Conservation (phyloP, 2,888 invertebrate species). For the Smittia aterrima region DNA sequence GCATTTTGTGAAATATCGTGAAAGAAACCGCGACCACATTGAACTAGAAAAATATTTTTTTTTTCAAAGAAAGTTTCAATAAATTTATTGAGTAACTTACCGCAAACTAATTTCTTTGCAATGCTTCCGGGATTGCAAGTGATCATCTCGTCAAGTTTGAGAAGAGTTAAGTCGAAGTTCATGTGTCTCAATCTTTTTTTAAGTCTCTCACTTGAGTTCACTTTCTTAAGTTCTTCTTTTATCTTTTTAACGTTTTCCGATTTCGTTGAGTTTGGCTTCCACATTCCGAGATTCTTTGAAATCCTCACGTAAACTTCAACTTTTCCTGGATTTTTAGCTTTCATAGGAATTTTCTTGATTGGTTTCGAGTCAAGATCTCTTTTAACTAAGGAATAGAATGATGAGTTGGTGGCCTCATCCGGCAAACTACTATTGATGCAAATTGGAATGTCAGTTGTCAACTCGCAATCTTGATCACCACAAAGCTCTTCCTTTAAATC, state of each 20-base stretch:
- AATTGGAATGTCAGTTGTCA: conserved; percentile 45
- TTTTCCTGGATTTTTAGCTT: conserved; percentile 41
- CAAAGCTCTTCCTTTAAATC: conserved; percentile 45
- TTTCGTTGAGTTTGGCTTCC: conserved; percentile 49
- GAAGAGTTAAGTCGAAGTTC: conserved; percentile 45
- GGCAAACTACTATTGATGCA: conserved; percentile 22
- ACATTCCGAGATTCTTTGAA: conserved; percentile 45
- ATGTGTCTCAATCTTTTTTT: conserved; percentile 44
- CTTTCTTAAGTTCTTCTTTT: conserved; percentile 44
- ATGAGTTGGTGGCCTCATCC: conserved; percentile 37
- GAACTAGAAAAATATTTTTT: conserved; percentile 53
- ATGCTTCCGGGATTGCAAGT: conserved; percentile 59
- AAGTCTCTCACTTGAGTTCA: conserved; percentile 44
- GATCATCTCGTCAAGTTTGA: conserved; percentile 46
- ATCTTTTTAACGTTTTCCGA: conserved; percentile 46
- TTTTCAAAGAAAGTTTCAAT: not conserved
- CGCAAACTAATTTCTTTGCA: conserved; percentile 57
- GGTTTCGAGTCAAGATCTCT: conserved; percentile 40
- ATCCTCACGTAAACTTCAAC: conserved; percentile 45
- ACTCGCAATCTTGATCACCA: conserved; percentile 44
- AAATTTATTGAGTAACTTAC: conserved; percentile 51
- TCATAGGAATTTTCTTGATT: not conserved
- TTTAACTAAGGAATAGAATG: conserved; percentile 44
- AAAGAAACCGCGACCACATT: conserved; percentile 65
- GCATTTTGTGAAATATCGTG: conserved; percentile 57